A percentile compares a stretch with the other conserved stretches of the same genome.
These are phyloP conservation scores for Gallinago jamesoni DNA, from an alignment of 2,113 vertebrate genomes.

Conservation along the genomic window DNA sequence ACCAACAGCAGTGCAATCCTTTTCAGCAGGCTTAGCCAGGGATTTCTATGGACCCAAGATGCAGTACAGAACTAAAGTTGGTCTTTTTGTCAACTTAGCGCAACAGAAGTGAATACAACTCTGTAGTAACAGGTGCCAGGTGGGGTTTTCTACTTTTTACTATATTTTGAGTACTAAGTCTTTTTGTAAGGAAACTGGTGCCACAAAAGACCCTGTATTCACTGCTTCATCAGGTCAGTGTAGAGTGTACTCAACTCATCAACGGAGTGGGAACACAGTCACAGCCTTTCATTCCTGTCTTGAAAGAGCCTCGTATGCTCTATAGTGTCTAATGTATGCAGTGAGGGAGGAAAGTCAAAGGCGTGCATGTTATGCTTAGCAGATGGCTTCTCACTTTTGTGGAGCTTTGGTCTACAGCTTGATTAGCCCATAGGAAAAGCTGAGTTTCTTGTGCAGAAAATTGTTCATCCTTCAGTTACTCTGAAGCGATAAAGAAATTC, in stretches of 20 bases:
- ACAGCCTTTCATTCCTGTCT: not conserved
- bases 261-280: not conserved
- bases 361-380: not conserved
- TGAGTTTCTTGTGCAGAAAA: not conserved
- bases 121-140: not conserved
- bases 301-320: not conserved
- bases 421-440: not conserved
- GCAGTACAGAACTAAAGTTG: not conserved
- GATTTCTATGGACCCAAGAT: not conserved
- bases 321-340: not conserved
- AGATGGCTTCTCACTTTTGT: not conserved
- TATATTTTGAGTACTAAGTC: not conserved
- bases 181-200: not conserved
- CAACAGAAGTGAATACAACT: not conserved
- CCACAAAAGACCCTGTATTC: not conserved
- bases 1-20: not conserved
- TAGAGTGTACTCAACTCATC: not conserved
- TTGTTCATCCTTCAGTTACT: not conserved
- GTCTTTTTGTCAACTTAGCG: not conserved
- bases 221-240: not conserved
- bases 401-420: not conserved
- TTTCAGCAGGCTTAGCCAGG: not conserved
- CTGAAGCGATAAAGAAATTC: not conserved
- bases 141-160: not conserved
- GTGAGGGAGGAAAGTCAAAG: not conserved